Conservation (phyloP, 2,888 invertebrate species). For the Arge pagana region DNA sequence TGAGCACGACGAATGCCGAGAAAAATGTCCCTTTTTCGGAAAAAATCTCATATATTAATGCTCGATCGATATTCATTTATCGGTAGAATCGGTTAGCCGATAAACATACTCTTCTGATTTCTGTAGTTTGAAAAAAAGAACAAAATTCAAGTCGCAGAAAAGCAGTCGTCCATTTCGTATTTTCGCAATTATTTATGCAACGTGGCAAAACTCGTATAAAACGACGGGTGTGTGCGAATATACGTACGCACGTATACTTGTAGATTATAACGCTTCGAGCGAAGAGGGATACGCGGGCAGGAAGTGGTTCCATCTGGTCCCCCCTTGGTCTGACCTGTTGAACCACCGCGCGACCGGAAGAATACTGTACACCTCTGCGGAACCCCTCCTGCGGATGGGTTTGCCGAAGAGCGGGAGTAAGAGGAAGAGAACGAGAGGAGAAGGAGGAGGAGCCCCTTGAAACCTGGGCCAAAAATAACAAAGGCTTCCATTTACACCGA, state of each 20-base stretch:
- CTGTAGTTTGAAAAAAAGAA: too few species aligned
- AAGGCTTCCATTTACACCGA: slow-evolving; percentile 47
- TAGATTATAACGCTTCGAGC: too few species aligned
- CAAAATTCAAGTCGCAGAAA: too few species aligned
- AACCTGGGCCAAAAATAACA: slow-evolving; percentile 41
- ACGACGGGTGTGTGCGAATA: slow-evolving; percentile 22
- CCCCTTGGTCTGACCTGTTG: slow-evolving; percentile 58
- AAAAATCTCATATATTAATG: too few species aligned
- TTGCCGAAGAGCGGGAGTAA: slow-evolving; percentile 29
- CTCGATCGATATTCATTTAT: too few species aligned
- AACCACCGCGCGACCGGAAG: slow-evolving; percentile 59
- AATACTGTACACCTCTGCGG: slow-evolving; percentile 50
- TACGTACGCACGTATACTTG: slow-evolving; percentile 4
- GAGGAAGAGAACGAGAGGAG: slow-evolving; percentile 7
- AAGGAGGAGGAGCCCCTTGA: slow-evolving; percentile 25
- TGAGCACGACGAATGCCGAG: too few species aligned
- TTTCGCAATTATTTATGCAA: too few species aligned
- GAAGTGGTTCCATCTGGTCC: slow-evolving; percentile 59
- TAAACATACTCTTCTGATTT: too few species aligned
- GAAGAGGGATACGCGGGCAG: slow-evolving; percentile 40
- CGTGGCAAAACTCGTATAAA: too few species aligned
- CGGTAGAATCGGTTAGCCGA: too few species aligned
- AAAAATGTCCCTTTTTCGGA: too few species aligned
- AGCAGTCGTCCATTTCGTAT: too few species aligned
- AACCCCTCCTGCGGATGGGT: slow-evolving; percentile 27